Evolutionary conservation across 2,113 vertebrate species (phyloP), one percentile per base, ranked within the genome.

Genomic region (Cercopithecus mona): DNA sequence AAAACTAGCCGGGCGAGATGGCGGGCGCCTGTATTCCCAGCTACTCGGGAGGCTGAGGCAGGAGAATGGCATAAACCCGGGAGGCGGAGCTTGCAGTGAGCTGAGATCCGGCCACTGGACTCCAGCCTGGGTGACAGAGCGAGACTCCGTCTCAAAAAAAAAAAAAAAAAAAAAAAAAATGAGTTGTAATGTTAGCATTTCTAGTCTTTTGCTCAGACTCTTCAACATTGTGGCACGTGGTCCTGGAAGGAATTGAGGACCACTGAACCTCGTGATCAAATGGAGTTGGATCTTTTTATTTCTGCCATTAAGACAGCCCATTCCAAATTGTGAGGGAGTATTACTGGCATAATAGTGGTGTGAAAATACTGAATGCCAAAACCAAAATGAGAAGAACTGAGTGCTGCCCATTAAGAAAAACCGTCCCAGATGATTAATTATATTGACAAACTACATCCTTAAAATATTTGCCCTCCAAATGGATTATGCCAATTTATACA

Each of bases 351-450:
- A 45, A 84, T 32, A 10, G 0, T 90, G 30, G 61, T 79, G 38
- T 92, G 89, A 85, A 98, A 97, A 96, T 50, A 89, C n/a, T 40
- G 35, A 83, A 52, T 32, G 57, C 35, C 68, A 57, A 38, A 70
- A 32, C 32, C 96, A 84, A 97, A 89, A 97, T 72, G 16, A 96
- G 92, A 91, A 96, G 70, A 91, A n/a, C n/a, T 50, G 64, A 92
- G 57, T 27, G 82, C 78, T 96, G 0, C 73, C 92, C 0, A 0
- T 43, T 87, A 68, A 95, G 45, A 79, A 82, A 64, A 92, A 70
- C n/a, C 73, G 84, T 79, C 30, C 84, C 50, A 72, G 66, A 40
- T 92, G 86, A 86, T 50, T 96, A 94, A 96, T 94, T 81, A 9
- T 50, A 61, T 35, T 1, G 0, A 0, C 4, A 94, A 35, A 45